Base-by-base conservation (phyloP, 2,113 vertebrate species). In the Sinocyclocheilus rhinocerous region DNA sequence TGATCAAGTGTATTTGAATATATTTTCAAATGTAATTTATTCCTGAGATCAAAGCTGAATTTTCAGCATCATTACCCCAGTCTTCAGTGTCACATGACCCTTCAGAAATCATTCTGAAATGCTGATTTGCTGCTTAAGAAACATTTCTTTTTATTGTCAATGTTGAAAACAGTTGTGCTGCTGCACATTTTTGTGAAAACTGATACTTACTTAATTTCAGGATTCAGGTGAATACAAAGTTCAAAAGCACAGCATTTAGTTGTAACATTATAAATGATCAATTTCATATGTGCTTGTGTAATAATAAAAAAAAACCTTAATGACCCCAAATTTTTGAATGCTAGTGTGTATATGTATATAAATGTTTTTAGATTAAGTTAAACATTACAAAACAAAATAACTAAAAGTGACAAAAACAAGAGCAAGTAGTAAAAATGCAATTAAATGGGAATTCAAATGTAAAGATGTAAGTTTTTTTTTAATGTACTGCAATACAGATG, bases 1-100 rank as follows among this genome's bases (percentile, higher is more conserved):
- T 39, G 48, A 48, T 81, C 88, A 80, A 86, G 26, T 89, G 48
- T 79, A 90, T 81, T 87, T n/a, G 20, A 52, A 52, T 18, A 6
- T 16, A 16, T 18, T 52, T 52, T 52, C 18, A 16, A 52, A 52
- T 52, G 50, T 52, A 52, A 52, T 18, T 6, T 52, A 52, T 52
- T 52, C 26, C 29, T 33, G 6, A 18, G 29, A 69, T 9, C 0
- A 45, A 16, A 29, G 26, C 6, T 29, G 13, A 29, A 67, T 29
- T 16, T 67, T 67, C 63, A 67, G 26, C 63, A 16, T 29, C 63
- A 33, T 69, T 69, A 33, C 26, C 2, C 24, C 7, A 36, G 29
- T 70, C 12, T 36, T 69, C 65, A 36, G 61, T 2, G 61, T 65
- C n/a, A 65, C 61, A 65, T 65, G 61, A 65, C 4, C 61, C 61